A percentile compares a stretch with the other conserved stretches of the same genome.
Evolutionary conservation across 2,797 vertebrate species (phyloP).

Genomic region (Phrynocephalus forsythii): DNA sequence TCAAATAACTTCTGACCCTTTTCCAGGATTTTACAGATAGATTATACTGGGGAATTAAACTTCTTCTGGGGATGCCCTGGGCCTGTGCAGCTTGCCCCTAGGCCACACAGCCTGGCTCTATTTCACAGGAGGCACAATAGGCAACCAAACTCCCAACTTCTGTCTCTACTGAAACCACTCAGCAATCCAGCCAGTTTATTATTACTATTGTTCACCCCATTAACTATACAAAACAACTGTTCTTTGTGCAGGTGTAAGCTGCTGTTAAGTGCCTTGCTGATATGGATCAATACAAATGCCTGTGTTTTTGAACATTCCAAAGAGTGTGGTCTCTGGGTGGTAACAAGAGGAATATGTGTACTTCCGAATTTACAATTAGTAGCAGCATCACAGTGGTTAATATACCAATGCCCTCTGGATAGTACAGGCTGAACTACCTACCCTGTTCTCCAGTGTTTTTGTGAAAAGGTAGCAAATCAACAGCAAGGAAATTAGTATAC

Average conservation of each 20-base stretch:
- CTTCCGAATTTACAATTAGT: background rate
- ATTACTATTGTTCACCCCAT: background rate
- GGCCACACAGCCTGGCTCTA: too few species aligned
- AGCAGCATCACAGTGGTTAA: background rate
- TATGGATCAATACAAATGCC: background rate
- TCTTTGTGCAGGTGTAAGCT: background rate
- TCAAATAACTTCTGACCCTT: too few species aligned
- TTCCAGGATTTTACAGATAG: too few species aligned
- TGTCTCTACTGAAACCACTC: too few species aligned
- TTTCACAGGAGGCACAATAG: too few species aligned
- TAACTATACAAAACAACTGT: background rate
- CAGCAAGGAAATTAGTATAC: background rate
- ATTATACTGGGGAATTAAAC: too few species aligned
- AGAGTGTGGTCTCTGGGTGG: background rate
- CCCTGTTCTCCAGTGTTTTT: background rate
- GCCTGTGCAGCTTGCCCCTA: too few species aligned
- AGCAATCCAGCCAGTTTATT: too few species aligned
- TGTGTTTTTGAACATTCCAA: background rate
- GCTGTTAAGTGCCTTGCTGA: background rate
- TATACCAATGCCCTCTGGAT: background rate
- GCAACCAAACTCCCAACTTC: too few species aligned
- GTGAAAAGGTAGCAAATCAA: background rate
- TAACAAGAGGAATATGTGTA: background rate
- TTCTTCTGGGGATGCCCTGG: too few species aligned
- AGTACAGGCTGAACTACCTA: background rate